Conservation (phyloP, 2,797 vertebrate genomes). For the Sebastes taczanowskii region DNA sequence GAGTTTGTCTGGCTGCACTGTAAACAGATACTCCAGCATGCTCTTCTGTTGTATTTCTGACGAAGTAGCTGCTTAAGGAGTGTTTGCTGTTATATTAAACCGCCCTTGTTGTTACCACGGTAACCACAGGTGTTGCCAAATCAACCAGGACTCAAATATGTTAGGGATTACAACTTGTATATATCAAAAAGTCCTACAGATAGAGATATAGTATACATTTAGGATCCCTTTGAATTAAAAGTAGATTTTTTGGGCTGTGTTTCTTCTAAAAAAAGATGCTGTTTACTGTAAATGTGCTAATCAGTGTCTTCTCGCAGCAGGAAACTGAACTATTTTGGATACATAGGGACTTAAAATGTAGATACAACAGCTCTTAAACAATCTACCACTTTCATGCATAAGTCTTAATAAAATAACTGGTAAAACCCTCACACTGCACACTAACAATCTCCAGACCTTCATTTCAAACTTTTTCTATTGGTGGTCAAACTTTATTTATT, state of each 20-base stretch:
- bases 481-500: not conserved
- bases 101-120: not conserved
- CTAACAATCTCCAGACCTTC: not conserved
- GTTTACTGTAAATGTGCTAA: not conserved
- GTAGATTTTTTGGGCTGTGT: not conserved
- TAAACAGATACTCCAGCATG: not conserved
- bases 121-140: not conserved
- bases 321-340: not conserved
- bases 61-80: not conserved
- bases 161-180: not conserved
- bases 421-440: not conserved
- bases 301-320: not conserved
- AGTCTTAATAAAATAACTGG: not conserved
- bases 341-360: too few relatives aligned
- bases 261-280: not conserved
- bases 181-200: not conserved
- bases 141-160: not conserved
- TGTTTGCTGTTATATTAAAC: not conserved
- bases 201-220: not conserved
- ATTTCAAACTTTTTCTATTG: not conserved
- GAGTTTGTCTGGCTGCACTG: not conserved
- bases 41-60: not conserved
- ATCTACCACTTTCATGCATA: not conserved
- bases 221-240: not conserved
- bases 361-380: not conserved